phyloP scores from a whole-genome alignment of 2,113 vertebrate genomes.

The Elephantulus edwardii region DNA sequence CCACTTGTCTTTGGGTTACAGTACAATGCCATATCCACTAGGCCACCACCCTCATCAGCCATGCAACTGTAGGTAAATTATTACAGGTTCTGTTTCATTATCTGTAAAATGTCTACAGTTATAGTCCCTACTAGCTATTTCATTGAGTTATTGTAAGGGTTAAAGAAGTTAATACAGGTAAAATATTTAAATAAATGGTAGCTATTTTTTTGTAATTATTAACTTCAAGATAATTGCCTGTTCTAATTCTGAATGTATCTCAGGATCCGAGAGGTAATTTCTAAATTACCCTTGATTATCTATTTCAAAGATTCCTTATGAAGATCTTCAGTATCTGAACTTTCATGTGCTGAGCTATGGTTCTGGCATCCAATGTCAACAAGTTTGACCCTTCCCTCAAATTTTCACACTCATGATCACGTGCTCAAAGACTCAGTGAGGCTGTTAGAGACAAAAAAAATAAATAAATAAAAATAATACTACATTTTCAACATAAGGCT shows the following conservation, averaged over 20 bases:
- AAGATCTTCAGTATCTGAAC: background rate
- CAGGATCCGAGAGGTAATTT: background rate
- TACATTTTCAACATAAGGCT: too few species aligned
- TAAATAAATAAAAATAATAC: too few species aligned
- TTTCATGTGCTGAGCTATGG: background rate
- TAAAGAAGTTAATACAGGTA: background rate
- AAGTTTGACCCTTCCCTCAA: background rate
- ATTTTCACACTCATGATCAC: background rate
- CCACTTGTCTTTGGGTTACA: too few species aligned
- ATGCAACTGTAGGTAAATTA: background rate
- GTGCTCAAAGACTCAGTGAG: background rate
- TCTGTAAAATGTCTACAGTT: background rate
- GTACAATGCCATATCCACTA: too few species aligned
- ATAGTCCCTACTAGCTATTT: background rate
- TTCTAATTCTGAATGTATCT: background rate
- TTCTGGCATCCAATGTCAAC: background rate
- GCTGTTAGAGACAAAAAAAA: background rate
- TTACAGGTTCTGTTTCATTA: background rate
- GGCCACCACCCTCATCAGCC: background rate
- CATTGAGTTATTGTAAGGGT: background rate
- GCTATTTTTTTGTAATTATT: constrained; percentile 7
- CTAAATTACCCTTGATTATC: background rate
- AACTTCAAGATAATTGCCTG: constrained; percentile 23
- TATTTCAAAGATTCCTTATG: constrained; percentile 3
- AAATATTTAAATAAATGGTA: constrained; percentile 7